Base-by-base conservation (phyloP, 2,797 vertebrate genomes). In the Cossypha dichroa region DNA sequence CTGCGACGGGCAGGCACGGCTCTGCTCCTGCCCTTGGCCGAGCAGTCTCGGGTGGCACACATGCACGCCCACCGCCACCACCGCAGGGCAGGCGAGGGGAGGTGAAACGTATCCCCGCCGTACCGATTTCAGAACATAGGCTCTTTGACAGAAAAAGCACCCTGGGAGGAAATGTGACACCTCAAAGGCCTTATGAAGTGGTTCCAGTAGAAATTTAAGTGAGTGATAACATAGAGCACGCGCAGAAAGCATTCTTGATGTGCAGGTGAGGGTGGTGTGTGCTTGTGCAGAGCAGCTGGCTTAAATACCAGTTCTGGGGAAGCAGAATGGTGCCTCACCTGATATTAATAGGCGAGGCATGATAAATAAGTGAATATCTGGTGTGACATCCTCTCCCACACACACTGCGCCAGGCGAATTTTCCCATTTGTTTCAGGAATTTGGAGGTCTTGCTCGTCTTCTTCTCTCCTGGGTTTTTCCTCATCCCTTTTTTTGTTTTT, bases 341-440 rank as follows among this genome's bases (percentile, higher is more conserved):
- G 72, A 80, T 94, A 83, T 56, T 92, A 74, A 68, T 52, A 91
- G 89, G 72, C 5, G 0, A 93, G 79, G 60, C 75, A 21, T 70
- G 64, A 93, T 94, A 94, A 96, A 93, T 91, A 91, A 94, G 43
- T 87, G 63, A 85, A 34, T 93, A 89, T 76, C 60, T 89, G 43
- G 31, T 67, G 28, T 83, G 75, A 92, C 89, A 77, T 87, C 45
- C 33, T 60, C 62, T 43, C 59, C 46, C 29, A 9, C 28, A 40
- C 26, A 23, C 33, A 7, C 55, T 21, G 29, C 69, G 7, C 48
- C 54, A 66, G 58, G 31, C 90, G 36, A 86, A 81, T 94, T 89
- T 95, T 83, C 38, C 25, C 40, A 18, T 92, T 87, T 1, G 3
- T 76, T 91, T 60, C 38, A 77, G 55, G 21, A 94, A 63, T 77